Conservation (phyloP, 2,888 invertebrate genomes). For the Lutraria lutraria region DNA sequence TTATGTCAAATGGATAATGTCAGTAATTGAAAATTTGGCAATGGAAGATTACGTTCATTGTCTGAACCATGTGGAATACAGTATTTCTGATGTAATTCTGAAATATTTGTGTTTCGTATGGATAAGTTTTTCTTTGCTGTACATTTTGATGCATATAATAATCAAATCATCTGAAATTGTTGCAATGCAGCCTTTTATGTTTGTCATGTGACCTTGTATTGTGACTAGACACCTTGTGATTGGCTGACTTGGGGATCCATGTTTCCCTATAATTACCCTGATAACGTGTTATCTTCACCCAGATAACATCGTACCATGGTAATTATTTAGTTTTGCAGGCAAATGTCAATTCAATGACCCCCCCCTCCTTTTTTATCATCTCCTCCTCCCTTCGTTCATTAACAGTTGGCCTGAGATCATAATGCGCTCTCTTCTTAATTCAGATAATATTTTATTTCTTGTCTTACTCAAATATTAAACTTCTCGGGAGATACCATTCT, state of each 20-base stretch:
- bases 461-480: background rate
- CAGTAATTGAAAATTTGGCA: conserved; percentile 10
- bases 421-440: background rate
- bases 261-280: conserved; percentile 33
- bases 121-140: background rate
- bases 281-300: conserved; percentile 21
- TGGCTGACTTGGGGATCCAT: conserved; percentile 1
- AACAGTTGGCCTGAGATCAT: background rate
- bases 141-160: background rate
- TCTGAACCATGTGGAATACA: background rate
- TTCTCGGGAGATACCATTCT: background rate
- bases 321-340: conserved; percentile 31
- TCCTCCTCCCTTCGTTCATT: background rate
- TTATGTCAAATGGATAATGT: background rate
- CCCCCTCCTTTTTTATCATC: too few species aligned
- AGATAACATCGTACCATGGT: conserved; percentile 30
- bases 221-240: background rate
- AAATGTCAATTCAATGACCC: conserved; percentile 1
- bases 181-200: background rate
- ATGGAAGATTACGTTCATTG: background rate
- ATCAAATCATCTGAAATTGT: conserved; percentile 2
- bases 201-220: conserved; percentile 2
- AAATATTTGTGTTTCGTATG: background rate
- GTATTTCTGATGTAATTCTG: background rate
- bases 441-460: conserved; percentile 4